phyloP scores from a whole-genome alignment of 2,113 vertebrate genomes.

The Archilochus colubris region DNA sequence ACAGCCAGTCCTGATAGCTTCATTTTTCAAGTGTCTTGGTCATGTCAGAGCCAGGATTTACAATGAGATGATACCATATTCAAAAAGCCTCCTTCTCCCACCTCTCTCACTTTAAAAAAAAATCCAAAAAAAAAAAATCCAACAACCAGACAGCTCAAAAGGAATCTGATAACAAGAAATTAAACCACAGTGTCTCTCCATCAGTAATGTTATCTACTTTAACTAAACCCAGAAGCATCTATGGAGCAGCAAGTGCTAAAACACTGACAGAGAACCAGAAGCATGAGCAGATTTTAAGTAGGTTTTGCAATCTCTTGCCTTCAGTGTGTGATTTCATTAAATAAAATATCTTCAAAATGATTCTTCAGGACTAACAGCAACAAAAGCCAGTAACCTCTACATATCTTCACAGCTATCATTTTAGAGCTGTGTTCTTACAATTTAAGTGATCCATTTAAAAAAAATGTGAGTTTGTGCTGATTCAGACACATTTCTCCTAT shows the following conservation, averaged over 20 bases:
- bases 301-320: conserved; percentile 15
- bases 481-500: neutral
- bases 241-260: neutral
- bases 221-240: neutral
- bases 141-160: neutral
- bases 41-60: conserved; percentile 13
- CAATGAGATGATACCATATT: neutral
- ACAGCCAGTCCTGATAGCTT: neutral
- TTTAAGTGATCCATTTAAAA: neutral
- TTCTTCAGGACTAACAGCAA: conserved; percentile 25
- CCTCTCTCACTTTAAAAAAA: neutral
- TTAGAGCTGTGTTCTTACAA: neutral
- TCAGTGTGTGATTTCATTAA: conserved; percentile 12
- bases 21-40: neutral
- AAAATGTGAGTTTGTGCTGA: neutral
- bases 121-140: neutral
- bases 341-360: conserved; percentile 7
- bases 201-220: neutral
- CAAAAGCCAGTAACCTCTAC: neutral
- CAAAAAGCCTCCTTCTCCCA: neutral
- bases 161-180: neutral
- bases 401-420: neutral
- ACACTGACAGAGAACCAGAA: neutral
- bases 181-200: neutral
- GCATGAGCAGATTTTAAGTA: neutral